phyloP scores from a whole-genome alignment of 2,113 vertebrate species.

The Genyomyrus donnyi region DNA sequence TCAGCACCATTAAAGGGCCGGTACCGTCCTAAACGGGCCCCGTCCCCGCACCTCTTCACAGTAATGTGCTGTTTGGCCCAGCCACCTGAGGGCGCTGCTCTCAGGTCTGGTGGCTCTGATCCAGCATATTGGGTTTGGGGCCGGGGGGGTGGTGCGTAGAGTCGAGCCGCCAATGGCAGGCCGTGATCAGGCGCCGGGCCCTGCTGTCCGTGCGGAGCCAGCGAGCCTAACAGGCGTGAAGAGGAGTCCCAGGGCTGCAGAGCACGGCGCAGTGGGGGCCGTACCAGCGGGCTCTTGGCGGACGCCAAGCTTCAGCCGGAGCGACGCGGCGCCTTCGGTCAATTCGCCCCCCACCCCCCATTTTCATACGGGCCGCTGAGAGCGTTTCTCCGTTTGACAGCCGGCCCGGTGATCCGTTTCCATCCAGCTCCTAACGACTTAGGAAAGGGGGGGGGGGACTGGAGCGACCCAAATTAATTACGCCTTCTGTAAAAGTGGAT shows the following conservation, averaged over 20 bases:
- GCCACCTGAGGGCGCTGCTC: not conserved
- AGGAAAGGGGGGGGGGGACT: not conserved
- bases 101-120: constrained; percentile 10
- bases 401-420: constrained; percentile 35
- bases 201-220: constrained; percentile 45
- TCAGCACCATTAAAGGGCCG: constrained; percentile 21
- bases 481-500: constrained; percentile 21
- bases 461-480: constrained; percentile 11
- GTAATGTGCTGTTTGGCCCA: not conserved
- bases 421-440: constrained; percentile 32
- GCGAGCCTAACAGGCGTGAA: constrained; percentile 56
- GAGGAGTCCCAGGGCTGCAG: constrained; percentile 48
- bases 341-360: constrained; percentile 41
- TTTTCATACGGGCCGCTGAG: constrained; percentile 56
- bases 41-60: not conserved
- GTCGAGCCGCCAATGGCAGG: not conserved
- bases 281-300: constrained; percentile 44
- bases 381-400: constrained; percentile 51
- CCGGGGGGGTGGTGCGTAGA: constrained; percentile 10
- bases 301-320: constrained; percentile 16
- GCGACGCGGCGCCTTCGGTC: constrained; percentile 40
- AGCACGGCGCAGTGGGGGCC: constrained; percentile 39
- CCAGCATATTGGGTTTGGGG: not conserved
- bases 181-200: not conserved
- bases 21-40: not conserved